Base-by-base conservation (phyloP, 2,888 invertebrate species). In the Nyleta sp. region DNA sequence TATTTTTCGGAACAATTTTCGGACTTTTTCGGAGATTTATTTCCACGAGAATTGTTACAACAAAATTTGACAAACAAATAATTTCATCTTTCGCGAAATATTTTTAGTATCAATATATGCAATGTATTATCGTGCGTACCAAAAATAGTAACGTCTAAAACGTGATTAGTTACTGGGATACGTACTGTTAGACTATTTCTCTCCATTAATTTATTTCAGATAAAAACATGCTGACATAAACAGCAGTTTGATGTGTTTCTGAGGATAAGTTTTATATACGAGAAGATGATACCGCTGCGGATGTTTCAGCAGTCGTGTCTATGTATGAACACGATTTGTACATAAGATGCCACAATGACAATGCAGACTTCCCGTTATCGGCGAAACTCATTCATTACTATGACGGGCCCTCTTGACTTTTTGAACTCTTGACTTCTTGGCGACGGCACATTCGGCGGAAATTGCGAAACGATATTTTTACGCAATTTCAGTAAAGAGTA, bases 341-440 rank as follows among this genome's bases (percentile, higher is more conserved):
- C 42, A 20, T 59, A 71, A 57, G 68, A 57, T 46, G 24, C 52
- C 68, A 81, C 72, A 33, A 78, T 74, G 77, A 68, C 62, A 72
- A 60, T 73, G 71, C 68, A 62, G 53, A 62, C 68, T 76, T 70
- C 76, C 74, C 78, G 78, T 81, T 81, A 81, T 81, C 80, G 78
- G 67, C 44, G 67, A 70, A 68, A 59, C 70, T 70, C 80, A 77
- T 80, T 81, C 78, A 80, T 81, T 81, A 80, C 78, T 64, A 76
- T 50, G 74, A 38, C 71, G 28, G 59, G 80, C 71, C 80, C 77
- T 74, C 80, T 80, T 80, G 81, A 81, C 81, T 78, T 59, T 59
- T 38, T 62, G 67, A 72, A 68, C 74, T 65, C 65, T 73, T 59
- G 64, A 57, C 55, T 73, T 42, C 50, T 50, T 73, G 40, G 33